Percentiles rank a stretch among this genome's conserved stretches.
phyloP scores from a whole-genome alignment of 2,797 vertebrate species.

The Spizella passerina region DNA sequence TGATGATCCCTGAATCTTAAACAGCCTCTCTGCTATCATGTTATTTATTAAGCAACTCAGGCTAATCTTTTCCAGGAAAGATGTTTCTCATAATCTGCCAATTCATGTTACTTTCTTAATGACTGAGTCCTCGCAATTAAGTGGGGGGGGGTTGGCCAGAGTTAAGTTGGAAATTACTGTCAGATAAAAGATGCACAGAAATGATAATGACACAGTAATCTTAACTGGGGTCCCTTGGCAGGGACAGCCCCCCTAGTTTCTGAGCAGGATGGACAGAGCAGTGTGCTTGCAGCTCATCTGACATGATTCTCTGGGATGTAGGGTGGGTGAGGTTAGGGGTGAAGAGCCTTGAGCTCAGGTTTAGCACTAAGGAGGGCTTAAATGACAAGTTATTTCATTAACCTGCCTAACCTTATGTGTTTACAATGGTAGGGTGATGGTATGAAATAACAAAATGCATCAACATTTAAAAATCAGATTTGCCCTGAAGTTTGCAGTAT shows the following conservation, averaged over 20 bases:
- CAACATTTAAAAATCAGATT: background rate
- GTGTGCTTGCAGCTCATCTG: background rate
- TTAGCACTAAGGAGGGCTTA: background rate
- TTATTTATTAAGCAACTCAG: background rate
- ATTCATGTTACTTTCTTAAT: background rate
- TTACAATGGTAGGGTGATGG: background rate
- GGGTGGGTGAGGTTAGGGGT: background rate
- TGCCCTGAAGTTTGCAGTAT: background rate
- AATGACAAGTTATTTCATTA: background rate
- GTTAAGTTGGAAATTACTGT: background rate
- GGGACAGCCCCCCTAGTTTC: background rate
- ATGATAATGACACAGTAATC: background rate
- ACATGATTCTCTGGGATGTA: background rate
- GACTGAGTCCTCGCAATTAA: background rate
- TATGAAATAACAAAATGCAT: background rate
- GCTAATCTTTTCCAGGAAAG: background rate
- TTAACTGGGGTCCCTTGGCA: background rate
- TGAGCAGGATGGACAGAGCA: background rate
- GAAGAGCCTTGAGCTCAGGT: background rate
- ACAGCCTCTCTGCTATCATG: background rate
- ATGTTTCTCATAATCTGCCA: background rate
- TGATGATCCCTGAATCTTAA: background rate
- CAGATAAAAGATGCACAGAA: background rate
- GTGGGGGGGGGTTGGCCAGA: background rate
- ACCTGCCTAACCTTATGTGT: background rate